Evolutionary conservation across 2,888 invertebrate species (phyloP).

Genomic region (Hemistola chrysoprasaria): DNA sequence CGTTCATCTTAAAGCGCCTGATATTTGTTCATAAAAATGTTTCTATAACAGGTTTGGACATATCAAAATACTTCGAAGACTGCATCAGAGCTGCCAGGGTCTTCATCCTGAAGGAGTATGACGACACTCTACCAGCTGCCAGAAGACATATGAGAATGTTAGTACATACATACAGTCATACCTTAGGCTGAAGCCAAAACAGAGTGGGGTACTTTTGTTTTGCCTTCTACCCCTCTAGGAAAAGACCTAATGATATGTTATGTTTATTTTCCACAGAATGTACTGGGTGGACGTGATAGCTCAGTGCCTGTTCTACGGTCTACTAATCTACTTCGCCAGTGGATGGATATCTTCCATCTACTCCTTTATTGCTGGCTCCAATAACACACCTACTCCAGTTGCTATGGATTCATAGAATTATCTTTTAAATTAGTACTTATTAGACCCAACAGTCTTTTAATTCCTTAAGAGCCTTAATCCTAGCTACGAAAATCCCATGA

Average conservation of each 20-base stretch:
- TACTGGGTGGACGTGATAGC: conserved; percentile 90
- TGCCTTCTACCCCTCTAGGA: not conserved
- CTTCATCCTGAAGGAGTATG: conserved; percentile 91
- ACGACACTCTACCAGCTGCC: conserved; percentile 90
- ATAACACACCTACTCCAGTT: conserved; percentile 37
- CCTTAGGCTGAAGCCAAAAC: no score
- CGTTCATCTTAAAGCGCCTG: no score
- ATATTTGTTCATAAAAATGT: not conserved
- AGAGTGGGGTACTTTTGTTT: no score
- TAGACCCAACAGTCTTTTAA: no score
- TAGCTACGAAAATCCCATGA: no score
- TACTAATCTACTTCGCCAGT: conserved; percentile 82
- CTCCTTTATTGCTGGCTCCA: conserved; percentile 36
- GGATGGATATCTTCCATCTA: conserved; percentile 53
- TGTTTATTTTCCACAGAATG: conserved; percentile 86
- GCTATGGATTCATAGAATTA: conserved; percentile 43
- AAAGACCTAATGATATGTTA: not conserved
- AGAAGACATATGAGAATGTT: conserved; percentile 90
- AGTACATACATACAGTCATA: conserved; percentile 58
- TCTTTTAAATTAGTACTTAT: no score
- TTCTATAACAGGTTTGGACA: conserved; percentile 83
- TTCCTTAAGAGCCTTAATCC: no score
- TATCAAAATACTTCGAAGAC: conserved; percentile 90
- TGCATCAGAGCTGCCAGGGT: conserved; percentile 91
- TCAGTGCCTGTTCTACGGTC: conserved; percentile 85